Conservation (phyloP, 2,113 vertebrate species). For the Gymnocephalus cernua region DNA sequence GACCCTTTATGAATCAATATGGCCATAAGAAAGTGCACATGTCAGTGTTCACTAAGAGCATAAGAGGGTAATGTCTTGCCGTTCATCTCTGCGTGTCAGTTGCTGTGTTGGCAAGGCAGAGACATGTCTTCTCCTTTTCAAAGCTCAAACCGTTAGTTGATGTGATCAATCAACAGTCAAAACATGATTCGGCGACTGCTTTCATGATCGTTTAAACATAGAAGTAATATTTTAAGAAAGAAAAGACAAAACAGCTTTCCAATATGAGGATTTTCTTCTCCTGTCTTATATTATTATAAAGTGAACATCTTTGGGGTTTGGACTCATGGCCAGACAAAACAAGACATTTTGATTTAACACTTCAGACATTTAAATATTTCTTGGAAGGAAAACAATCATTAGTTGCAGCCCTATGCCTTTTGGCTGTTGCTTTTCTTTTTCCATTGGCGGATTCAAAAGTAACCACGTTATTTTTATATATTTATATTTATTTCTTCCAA, state of each 20-base stretch:
- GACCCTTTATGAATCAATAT: slow-evolving; percentile 56
- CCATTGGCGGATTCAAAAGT: neutral
- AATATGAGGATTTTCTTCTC: neutral
- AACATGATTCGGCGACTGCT: neutral
- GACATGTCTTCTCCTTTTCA: neutral
- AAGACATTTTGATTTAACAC: neutral
- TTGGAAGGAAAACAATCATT: neutral
- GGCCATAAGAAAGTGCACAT: slow-evolving; percentile 21
- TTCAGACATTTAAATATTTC: too few relatives aligned
- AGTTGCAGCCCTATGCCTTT: neutral
- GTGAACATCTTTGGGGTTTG: neutral
- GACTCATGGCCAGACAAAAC: neutral
- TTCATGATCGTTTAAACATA: neutral
- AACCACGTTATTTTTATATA: too few relatives aligned
- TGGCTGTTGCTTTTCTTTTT: neutral
- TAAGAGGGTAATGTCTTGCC: neutral
- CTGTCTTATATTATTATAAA: neutral
- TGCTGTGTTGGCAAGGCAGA: neutral
- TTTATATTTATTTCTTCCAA: too few relatives aligned
- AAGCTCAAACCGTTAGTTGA: neutral
- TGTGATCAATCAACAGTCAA: neutral
- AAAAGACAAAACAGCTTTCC: neutral
- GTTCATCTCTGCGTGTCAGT: neutral
- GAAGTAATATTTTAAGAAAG: neutral
- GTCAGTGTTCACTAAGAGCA: slow-evolving; percentile 32